Percentiles rank a stretch among this genome's conserved stretches.
Conservation (phyloP, 2,797 vertebrate genomes). For the Prunella strophiata region DNA sequence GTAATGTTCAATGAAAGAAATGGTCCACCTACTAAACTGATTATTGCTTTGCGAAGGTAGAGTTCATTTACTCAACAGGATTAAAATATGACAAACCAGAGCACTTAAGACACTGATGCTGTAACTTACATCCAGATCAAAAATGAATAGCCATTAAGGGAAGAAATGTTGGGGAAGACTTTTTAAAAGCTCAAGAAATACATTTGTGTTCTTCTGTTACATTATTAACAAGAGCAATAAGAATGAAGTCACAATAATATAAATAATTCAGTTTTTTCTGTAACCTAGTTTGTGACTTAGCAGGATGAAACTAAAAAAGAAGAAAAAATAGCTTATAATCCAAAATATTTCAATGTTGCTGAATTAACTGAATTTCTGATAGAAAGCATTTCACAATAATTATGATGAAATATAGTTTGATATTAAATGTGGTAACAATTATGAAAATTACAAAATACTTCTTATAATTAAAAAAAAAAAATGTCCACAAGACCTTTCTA, state of each 20-base stretch:
- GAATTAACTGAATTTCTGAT: background rate
- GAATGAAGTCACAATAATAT: slow-evolving; percentile 10
- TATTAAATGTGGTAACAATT: background rate
- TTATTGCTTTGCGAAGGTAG: background rate
- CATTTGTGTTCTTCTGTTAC: background rate
- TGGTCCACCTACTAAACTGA: background rate
- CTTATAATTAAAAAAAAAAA: background rate
- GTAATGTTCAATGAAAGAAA: background rate
- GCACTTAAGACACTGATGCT: background rate
- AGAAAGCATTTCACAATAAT: background rate
- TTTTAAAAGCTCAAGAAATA: background rate
- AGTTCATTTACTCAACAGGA: background rate
- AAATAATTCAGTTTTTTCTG: slow-evolving; percentile 31
- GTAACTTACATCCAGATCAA: background rate
- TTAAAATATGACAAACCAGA: background rate
- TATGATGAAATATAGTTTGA: background rate
- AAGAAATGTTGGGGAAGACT: background rate
- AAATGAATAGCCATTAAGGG: background rate
- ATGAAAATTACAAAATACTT: background rate
- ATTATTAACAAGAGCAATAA: slow-evolving; percentile 36
- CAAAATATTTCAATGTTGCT: background rate
- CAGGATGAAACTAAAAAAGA: background rate
- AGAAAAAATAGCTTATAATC: background rate
- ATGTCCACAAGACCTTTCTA: background rate
- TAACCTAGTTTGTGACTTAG: slow-evolving; percentile 22